Conservation (phyloP, 2,797 vertebrate species). For the Sebastes paucispinis region DNA sequence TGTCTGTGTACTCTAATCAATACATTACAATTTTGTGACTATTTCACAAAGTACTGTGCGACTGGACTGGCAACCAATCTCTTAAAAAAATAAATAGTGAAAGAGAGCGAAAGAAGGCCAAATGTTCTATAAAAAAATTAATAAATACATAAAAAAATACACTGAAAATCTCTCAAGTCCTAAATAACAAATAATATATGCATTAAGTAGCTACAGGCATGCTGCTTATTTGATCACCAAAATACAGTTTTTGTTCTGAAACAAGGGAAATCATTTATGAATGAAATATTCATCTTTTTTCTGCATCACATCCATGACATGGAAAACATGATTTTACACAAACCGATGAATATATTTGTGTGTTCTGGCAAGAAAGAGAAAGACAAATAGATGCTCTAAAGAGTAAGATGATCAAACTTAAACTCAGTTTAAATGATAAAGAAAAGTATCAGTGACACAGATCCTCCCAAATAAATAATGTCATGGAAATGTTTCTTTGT, state of each 20-base stretch:
- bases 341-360: neutral
- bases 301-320: neutral
- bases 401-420: neutral
- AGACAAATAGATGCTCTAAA: neutral
- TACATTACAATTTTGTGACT: too few species aligned
- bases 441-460: neutral
- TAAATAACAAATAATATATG: neutral
- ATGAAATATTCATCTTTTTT: neutral
- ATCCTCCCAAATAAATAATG: neutral
- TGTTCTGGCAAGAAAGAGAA: neutral
- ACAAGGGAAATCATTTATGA: neutral
- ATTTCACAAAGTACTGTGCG: fast-evolving
- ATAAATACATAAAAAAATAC: neutral
- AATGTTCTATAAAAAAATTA: neutral
- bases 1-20: too few species aligned
- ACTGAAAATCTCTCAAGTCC: neutral
- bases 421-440: neutral
- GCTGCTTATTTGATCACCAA: neutral
- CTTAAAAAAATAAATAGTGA: neutral
- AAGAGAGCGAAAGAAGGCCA: neutral
- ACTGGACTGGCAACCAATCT: neutral
- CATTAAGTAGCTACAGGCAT: neutral
- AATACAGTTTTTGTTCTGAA: neutral
- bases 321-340: neutral
- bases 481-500: neutral